Evolutionary conservation across 1,140 invertebrate genomes (phyloP).

Genomic region (Hylaeus volcanicus): DNA sequence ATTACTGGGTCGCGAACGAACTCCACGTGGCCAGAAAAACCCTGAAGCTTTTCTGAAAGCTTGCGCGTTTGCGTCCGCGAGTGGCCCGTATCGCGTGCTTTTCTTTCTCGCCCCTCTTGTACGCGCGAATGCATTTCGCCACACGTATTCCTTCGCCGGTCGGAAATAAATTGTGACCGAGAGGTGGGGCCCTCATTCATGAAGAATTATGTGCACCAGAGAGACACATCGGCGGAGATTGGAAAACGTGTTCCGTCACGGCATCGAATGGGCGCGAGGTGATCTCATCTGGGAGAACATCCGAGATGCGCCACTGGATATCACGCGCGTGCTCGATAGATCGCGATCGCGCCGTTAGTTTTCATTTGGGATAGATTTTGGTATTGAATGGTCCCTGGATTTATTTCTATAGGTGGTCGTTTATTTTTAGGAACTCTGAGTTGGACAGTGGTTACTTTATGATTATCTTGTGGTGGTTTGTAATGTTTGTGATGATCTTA

Average conservation of each 20-base stretch:
- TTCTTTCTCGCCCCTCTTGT: conserved; percentile 4
- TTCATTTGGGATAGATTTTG: too few species aligned
- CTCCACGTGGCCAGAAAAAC: conserved; percentile 11
- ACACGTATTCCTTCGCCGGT: background rate
- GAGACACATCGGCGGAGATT: background rate
- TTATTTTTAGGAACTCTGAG: too few species aligned
- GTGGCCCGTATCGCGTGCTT: conserved; percentile 16
- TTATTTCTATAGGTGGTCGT: too few species aligned
- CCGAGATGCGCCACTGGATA: background rate
- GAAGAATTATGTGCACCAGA: conserved; percentile 13
- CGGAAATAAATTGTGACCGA: conserved; percentile 36
- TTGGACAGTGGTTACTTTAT: too few species aligned
- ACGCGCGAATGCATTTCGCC: conserved; percentile 10
- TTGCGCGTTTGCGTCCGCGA: background rate
- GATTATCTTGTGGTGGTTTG: too few species aligned
- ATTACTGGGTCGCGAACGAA: conserved; percentile 27
- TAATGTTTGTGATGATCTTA: too few species aligned
- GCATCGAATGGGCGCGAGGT: background rate
- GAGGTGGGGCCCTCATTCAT: background rate
- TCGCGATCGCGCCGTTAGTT: too few species aligned
- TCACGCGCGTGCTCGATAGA: too few species aligned
- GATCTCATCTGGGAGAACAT: background rate
- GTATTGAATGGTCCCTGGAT: too few species aligned
- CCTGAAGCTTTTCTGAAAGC: background rate
- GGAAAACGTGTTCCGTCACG: conserved; percentile 14